A percentile compares a stretch with the other conserved stretches of the same genome.
Evolutionary conservation across 2,113 vertebrate species (phyloP).

Genomic region (Spermophilus dauricus): DNA sequence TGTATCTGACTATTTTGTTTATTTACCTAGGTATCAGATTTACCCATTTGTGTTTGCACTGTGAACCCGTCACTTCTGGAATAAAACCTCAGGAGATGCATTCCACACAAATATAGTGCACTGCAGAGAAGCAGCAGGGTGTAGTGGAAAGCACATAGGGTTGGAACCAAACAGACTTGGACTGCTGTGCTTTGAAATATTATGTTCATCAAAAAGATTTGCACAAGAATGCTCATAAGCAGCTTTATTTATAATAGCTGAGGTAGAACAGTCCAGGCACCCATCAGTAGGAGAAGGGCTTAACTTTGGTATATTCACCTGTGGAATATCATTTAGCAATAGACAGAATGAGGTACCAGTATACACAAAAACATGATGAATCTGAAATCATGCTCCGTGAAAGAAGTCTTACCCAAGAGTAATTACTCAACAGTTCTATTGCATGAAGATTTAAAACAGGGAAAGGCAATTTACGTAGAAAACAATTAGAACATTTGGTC

Average conservation of each 20-base stretch:
- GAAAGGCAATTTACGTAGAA: not conserved
- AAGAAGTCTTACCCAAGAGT: not conserved
- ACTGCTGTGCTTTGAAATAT: slow-evolving; percentile 67
- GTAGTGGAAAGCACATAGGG: slow-evolving; percentile 21
- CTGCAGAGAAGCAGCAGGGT: slow-evolving; percentile 50
- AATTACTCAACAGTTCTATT: not conserved
- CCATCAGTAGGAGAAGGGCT: not conserved
- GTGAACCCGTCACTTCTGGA: not conserved
- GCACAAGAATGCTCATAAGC: not conserved
- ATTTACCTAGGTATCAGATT: not conserved
- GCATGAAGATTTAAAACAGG: not conserved
- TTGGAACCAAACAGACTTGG: slow-evolving; percentile 53
- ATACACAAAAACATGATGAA: not conserved
- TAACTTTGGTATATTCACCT: not conserved
- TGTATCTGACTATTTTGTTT: slow-evolving; percentile 13
- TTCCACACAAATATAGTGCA: not conserved
- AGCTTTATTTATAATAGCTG: slow-evolving; percentile 23
- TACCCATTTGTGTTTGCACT: slow-evolving; percentile 17
- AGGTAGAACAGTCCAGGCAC: not conserved
- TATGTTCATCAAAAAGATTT: not conserved
- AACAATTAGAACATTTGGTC: not conserved
- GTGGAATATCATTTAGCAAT: not conserved
- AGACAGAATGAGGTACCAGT: not conserved
- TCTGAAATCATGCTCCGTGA: not conserved
- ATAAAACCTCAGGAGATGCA: not conserved